phyloP scores from a whole-genome alignment of 2,113 vertebrate genomes.

The Varanus komodoensis region DNA sequence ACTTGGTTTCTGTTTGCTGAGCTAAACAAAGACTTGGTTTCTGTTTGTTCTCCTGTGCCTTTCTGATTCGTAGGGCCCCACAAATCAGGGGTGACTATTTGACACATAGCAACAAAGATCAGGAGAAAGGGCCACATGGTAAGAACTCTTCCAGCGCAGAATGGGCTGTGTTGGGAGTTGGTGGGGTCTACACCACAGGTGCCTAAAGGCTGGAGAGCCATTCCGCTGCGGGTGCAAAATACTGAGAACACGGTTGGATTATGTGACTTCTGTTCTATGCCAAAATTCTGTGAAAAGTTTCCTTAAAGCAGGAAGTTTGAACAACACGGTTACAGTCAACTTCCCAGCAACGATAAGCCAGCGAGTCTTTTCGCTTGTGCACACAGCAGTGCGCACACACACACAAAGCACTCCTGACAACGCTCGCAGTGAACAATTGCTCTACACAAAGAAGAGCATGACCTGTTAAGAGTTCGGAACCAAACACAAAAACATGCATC shows the following conservation, averaged over 20 bases:
- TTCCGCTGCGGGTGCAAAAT: neutral
- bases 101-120: neutral
- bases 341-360: neutral
- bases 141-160: neutral
- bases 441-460: slow-evolving; percentile 53
- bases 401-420: slow-evolving; percentile 63
- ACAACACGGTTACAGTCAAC: neutral
- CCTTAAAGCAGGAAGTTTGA: neutral
- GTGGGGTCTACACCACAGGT: too few relatives aligned
- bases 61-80: neutral
- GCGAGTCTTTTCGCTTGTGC: neutral
- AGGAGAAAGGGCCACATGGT: neutral
- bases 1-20: neutral
- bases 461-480: neutral
- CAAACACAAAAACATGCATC: slow-evolving; percentile 46
- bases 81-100: too few relatives aligned
- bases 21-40: neutral
- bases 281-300: neutral
- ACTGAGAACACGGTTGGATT: neutral
- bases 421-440: slow-evolving; percentile 81
- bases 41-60: neutral
- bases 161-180: neutral
- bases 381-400: neutral
- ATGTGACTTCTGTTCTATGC: neutral
- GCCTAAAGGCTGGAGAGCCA: neutral